Evolutionary conservation across 2,113 vertebrate species (phyloP), one percentile per base, ranked within the genome.

Genomic region (Echinops telfairi): DNA sequence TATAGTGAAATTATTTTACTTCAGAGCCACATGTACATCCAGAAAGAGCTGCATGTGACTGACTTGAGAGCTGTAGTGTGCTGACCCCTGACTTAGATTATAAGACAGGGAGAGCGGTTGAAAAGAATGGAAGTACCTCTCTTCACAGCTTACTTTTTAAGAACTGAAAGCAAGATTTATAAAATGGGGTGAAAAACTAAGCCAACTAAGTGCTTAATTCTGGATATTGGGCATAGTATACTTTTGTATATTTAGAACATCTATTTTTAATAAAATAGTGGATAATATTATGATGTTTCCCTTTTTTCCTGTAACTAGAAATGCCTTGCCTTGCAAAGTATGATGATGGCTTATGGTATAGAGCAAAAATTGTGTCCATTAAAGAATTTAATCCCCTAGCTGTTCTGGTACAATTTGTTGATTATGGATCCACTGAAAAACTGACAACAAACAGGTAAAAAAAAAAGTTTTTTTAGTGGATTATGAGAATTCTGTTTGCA

Each of bases 271-370:
- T n/a, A 70, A 91, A 94, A 90, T 76, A 83, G 82, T 86, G 73
- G 25, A 43, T 53, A 86, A 7, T 95, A 40, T 83, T 53, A 53
- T 80, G 4, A 83, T 80, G 53, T 82, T 82, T 64, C 68, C 12
- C 0, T 33, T 22, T 47, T 84, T 95, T 86, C 70, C 76, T 95
- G 15, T 81, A 86, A 97, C 22, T 94, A 99, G 99, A 98, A 62
- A 97, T 98, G 96, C 98, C 99, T 12, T 99, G 99, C 97, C 98
- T 99, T 94, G 99, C 98, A 14, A 97, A 99, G 92, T 99, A 99
- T 97, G 97, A 95, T n/a, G 99, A 99, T 95, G 98, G 98, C 1
- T 96, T 97, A 19, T 99, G 98, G 98, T 99, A 99, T 64, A 98
- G 99, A 94, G 99, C 99, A 83, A 98, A 98, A 91, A 84, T 99